Percentiles rank a stretch among this genome's conserved stretches.
phyloP scores from a whole-genome alignment of 2,797 vertebrate species.

The Nasua narica region DNA sequence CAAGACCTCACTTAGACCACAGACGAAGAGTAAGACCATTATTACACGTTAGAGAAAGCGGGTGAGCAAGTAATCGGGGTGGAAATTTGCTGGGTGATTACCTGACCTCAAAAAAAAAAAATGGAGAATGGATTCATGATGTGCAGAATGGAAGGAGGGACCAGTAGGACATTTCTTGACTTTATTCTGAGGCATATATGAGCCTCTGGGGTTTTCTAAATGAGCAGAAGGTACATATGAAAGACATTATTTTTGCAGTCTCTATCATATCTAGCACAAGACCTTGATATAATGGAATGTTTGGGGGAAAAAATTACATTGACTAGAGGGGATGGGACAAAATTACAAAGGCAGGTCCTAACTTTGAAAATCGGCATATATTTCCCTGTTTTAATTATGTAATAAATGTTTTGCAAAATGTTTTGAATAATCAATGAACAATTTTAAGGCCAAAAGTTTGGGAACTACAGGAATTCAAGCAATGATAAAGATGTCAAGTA shows the following conservation, averaged over 20 bases:
- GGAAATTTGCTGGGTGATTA: background rate
- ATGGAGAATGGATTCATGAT: background rate
- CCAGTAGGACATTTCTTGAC: background rate
- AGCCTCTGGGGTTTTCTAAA: background rate
- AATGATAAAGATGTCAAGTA: background rate
- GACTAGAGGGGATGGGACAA: background rate
- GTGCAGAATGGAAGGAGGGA: too few relatives aligned
- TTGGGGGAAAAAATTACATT: background rate
- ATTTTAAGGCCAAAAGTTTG: background rate
- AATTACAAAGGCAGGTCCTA: background rate
- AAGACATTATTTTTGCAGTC: background rate
- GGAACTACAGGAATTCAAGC: background rate
- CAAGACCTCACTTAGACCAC: background rate
- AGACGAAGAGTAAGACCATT: background rate
- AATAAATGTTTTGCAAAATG: background rate
- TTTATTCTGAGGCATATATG: background rate
- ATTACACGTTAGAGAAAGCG: background rate
- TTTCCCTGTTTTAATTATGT: background rate
- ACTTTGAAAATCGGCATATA: background rate
- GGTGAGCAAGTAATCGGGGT: background rate
- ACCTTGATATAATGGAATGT: background rate
- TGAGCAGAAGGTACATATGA: background rate
- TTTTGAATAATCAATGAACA: background rate
- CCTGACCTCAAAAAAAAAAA: accelerated
- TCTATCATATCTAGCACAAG: background rate